Evolutionary conservation across 2,113 vertebrate species (phyloP).

Genomic region (Enhydra lutris): DNA sequence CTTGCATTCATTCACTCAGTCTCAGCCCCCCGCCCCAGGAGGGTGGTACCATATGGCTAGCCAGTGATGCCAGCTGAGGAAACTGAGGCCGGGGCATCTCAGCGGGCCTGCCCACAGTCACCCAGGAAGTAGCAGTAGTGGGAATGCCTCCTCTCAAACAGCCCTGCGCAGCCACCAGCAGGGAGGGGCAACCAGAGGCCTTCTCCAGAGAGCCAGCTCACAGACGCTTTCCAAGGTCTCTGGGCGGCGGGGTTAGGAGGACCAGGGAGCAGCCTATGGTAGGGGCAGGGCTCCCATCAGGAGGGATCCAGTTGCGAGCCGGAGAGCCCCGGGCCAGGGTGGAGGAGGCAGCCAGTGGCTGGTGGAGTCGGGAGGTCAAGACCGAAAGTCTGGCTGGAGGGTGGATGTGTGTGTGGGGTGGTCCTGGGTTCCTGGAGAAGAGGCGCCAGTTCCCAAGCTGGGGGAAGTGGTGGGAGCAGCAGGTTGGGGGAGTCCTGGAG

Average conservation of each 20-base stretch:
- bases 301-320: neutral
- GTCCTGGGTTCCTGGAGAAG: neutral
- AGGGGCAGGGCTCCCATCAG: neutral
- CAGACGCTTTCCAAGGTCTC: neutral
- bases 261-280: fast-evolving
- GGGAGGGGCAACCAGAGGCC: neutral
- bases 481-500: neutral
- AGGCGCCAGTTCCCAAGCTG: neutral
- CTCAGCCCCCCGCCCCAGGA: neutral
- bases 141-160: neutral
- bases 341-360: neutral
- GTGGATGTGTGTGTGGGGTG: neutral
- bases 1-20: no score
- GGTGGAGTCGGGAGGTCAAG: neutral
- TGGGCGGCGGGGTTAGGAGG: fast-evolving
- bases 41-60: neutral
- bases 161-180: neutral
- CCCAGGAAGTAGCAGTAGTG: no score
- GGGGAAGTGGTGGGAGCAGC: neutral
- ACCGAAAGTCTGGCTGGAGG: fast-evolving
- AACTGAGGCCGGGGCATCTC: neutral
- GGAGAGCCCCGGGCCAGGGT: no score
- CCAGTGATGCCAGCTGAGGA: neutral
- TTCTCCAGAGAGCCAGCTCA: no score
- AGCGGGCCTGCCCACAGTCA: neutral